Evolutionary conservation across 2,888 invertebrate species (phyloP).

Genomic region (Tolmerus cingulatus): DNA sequence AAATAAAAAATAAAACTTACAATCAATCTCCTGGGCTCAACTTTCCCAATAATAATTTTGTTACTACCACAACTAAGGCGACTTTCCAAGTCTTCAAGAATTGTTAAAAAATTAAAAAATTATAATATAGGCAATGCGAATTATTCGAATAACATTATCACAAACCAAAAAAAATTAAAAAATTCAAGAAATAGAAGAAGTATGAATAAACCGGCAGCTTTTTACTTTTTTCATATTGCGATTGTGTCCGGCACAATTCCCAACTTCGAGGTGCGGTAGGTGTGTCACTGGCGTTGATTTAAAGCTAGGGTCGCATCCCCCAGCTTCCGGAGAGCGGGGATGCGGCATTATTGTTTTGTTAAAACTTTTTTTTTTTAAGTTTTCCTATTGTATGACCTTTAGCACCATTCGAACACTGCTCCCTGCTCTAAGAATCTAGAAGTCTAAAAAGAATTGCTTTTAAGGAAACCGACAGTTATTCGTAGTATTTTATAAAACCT

Average conservation of each 20-base stretch:
- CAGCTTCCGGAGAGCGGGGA: no score
- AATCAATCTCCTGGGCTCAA: neutral
- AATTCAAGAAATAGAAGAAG: slow-evolving; percentile 1
- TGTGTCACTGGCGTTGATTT: slow-evolving; percentile 19
- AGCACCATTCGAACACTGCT: slow-evolving; percentile 15
- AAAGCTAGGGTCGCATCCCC: neutral
- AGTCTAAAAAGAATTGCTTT: neutral
- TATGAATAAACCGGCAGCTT: neutral
- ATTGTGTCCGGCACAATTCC: neutral
- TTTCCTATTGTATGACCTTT: neutral
- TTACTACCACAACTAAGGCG: neutral
- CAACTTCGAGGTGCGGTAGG: neutral
- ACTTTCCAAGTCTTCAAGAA: slow-evolving; percentile 16
- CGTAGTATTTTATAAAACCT: neutral
- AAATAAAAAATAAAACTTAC: neutral
- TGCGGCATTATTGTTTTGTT: no score
- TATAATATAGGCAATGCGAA: neutral
- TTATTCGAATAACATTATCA: slow-evolving; percentile 39
- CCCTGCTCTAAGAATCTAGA: neutral
- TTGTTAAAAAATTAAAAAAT: neutral
- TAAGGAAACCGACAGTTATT: neutral
- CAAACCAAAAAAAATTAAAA: slow-evolving; percentile 24
- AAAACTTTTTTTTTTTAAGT: neutral
- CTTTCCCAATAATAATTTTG: neutral
- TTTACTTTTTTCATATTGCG: neutral